A percentile compares a stretch with the other conserved stretches of the same genome.
These are phyloP conservation scores for Drosophila austrosaltans DNA, from an alignment of 2,888 invertebrate genomes.

Conservation along the genomic window DNA sequence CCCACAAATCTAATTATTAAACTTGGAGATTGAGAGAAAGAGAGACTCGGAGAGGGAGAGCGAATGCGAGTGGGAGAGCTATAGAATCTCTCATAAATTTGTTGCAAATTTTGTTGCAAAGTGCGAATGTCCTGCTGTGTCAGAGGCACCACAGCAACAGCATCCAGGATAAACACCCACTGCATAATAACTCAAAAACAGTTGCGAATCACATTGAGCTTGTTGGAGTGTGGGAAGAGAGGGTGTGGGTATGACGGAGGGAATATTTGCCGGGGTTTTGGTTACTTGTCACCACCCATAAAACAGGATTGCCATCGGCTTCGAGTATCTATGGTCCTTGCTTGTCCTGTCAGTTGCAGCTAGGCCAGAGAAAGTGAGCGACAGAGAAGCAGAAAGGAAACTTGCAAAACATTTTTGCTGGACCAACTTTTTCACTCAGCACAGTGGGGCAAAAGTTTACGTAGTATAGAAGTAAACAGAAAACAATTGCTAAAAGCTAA, in stretches of 20 bases:
- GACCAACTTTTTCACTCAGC: slow-evolving; percentile 53
- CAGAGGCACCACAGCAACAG: slow-evolving; percentile 47
- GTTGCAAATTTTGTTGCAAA: slow-evolving; percentile 60
- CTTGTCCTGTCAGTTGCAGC: slow-evolving; percentile 69
- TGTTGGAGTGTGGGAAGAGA: neutral
- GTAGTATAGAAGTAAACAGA: neutral
- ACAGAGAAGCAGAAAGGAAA: slow-evolving; percentile 28
- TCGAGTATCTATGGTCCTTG: slow-evolving; percentile 66
- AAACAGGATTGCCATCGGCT: slow-evolving; percentile 61
- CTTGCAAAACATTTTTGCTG: slow-evolving; percentile 59
- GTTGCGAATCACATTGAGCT: slow-evolving; percentile 46
- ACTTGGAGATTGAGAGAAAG: neutral
- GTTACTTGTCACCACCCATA: slow-evolving; percentile 4
- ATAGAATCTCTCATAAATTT: slow-evolving; percentile 42
- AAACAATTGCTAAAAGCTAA: too few species aligned
- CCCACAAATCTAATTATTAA: slow-evolving; percentile 57
- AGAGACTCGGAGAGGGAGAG: too few species aligned
- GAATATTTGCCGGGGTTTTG: slow-evolving; percentile 12
- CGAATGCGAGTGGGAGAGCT: slow-evolving; percentile 12
- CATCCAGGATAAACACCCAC: slow-evolving; percentile 59
- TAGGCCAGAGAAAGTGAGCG: slow-evolving; percentile 5
- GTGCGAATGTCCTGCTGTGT: slow-evolving; percentile 66
- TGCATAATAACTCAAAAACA: slow-evolving; percentile 83
- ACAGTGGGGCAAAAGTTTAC: slow-evolving; percentile 43
- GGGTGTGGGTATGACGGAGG: neutral